These are phyloP conservation scores for Fabriciana adippe DNA, from an alignment of 2,888 invertebrate species.

Conservation along the genomic window DNA sequence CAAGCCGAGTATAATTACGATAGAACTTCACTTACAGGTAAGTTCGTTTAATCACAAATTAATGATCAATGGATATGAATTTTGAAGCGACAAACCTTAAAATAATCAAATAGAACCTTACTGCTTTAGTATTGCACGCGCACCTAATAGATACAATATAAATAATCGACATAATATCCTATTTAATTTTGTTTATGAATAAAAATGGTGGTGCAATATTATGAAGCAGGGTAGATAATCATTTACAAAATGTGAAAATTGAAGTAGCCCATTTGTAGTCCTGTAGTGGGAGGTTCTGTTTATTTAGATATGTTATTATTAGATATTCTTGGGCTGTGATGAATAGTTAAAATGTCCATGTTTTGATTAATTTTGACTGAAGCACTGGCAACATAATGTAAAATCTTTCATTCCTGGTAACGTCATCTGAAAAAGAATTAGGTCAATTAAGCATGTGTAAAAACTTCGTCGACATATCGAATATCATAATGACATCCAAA, in stretches of 20 bases:
- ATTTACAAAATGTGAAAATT: conserved; percentile 3
- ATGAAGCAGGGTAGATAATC: conserved; percentile 16
- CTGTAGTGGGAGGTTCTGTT: conserved; percentile 40
- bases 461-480: conserved; percentile 52
- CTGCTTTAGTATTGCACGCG: conserved; percentile 20
- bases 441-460: conserved; percentile 54
- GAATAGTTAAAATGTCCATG: conserved; percentile 38
- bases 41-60: no score
- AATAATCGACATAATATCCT: not conserved
- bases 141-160: conserved; percentile 9
- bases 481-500: conserved; percentile 5
- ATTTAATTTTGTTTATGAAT: not conserved
- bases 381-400: conserved; percentile 43
- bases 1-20: no score
- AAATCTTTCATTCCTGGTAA: conserved; percentile 26
- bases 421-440: conserved; percentile 42
- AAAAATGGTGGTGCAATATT: conserved; percentile 19
- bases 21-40: no score
- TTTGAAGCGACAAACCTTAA: conserved; percentile 3
- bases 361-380: conserved; percentile 27
- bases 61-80: conserved; percentile 1
- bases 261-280: conserved; percentile 28
- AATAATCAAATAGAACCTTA: not conserved
- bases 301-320: conserved; percentile 55
- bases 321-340: conserved; percentile 66